Base-by-base conservation (phyloP, 2,113 vertebrate species). In the Campylomormyrus tamandua region DNA sequence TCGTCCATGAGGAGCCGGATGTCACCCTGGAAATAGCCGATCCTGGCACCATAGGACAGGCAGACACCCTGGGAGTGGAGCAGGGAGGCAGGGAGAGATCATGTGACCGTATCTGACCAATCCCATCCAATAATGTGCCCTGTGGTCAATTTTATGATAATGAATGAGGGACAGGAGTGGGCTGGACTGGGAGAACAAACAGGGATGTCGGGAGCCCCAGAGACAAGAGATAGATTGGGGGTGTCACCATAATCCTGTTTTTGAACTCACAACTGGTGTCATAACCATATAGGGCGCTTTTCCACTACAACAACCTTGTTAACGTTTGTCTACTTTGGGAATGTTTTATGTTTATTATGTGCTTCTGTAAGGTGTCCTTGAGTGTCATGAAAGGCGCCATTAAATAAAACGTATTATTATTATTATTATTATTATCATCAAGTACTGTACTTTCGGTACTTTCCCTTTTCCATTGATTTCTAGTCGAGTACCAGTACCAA, bases 1-100 rank as follows among this genome's bases (percentile, higher is more conserved):
- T 99, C 98, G 88, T 99, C 98, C 98, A 99, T 99, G 90, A 99
- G 94, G n/a, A 97, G 95, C 77, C 98, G 97, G 92, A 99, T 99
- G 91, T 99, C 98, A 49, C 98, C 98, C 95, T 99, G 98, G 94
- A 99, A 99, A 94, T 97, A 99, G 90, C 98, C 98, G 89, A 99
- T 99, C 90, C 96, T 96, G 89, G 94, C 98, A 19, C 98, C 98
- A 0, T 99, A 97, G 92, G 97, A 96, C 87, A 99, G 95, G 91
- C 98, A 39, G 17, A 98, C 96, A 83, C 95, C 95, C 98, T 99
- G 90, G 53, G 93, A 70, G 53, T 56, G 15, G 39, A 50, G 83
- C 39, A 49, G 66, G 27, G 62, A 31, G 70, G 31, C 46, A 87
- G 39, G 21, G 19, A 62, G 11, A 90, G 53, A 10, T 9, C 53